A percentile compares a stretch with the other conserved stretches of the same genome.
These are phyloP conservation scores for Heliconius eleuchia DNA, from an alignment of 1,140 invertebrate species.

Conservation along the genomic window DNA sequence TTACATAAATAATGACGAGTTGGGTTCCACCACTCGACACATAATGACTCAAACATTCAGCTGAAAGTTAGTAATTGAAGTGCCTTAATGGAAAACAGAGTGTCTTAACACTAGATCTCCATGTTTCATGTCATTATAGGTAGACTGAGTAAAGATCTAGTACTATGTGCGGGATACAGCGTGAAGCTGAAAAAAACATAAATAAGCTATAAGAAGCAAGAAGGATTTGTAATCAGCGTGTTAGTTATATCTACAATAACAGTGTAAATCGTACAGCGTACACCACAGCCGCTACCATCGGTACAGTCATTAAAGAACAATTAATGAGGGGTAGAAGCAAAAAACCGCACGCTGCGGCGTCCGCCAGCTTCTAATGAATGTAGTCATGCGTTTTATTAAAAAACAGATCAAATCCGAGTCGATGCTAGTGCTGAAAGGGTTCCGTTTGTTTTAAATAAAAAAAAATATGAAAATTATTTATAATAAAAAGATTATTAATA, in stretches of 20 bases:
- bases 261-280: conserved; percentile 21
- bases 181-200: too few species aligned
- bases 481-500: too few species aligned
- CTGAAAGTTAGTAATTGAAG: too few species aligned
- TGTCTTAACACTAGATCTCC: too few species aligned
- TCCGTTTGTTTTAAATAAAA: not conserved
- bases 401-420: not conserved
- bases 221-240: not conserved
- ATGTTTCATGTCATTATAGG: too few species aligned
- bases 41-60: too few species aligned
- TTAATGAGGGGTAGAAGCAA: conserved; percentile 70
- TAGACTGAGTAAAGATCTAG: too few species aligned
- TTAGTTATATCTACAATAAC: not conserved
- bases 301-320: conserved; percentile 68
- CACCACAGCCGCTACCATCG: conserved; percentile 46
- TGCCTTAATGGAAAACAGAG: too few species aligned
- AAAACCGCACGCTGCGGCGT: conserved; percentile 58
- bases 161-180: too few species aligned
- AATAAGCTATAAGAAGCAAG: too few species aligned
- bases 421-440: not conserved
- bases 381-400: conserved; percentile 69
- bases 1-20: too few species aligned
- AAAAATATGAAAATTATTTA: not conserved
- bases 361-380: conserved; percentile 61
- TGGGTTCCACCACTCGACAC: too few species aligned